A percentile compares a stretch with the other conserved stretches of the same genome.
Conservation (phyloP, 2,797 vertebrate genomes). For the Hozukius guyotensis region DNA sequence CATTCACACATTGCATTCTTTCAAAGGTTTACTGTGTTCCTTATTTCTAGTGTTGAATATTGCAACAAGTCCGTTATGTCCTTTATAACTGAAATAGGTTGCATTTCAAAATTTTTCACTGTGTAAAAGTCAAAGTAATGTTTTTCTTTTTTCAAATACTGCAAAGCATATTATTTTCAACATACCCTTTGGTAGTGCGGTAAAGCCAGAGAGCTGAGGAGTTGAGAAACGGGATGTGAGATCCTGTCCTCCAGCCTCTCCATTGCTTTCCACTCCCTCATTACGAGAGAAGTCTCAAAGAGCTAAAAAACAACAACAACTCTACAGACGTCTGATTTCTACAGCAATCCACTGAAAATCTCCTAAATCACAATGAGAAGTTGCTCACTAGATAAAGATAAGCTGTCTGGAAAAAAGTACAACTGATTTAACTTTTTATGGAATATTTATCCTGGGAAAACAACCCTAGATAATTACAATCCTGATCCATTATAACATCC, state of each 20-base stretch:
- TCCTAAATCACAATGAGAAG: slow-evolving; percentile 5
- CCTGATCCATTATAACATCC: slow-evolving; percentile 32
- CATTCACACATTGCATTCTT: neutral
- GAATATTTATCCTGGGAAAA: neutral
- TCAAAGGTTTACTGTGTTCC: neutral
- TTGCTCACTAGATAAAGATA: neutral
- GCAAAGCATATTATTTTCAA: slow-evolving; percentile 28
- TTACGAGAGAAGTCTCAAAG: slow-evolving; percentile 38
- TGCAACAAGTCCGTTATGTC: neutral
- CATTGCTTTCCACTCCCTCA: slow-evolving; percentile 78
- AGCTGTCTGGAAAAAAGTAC: neutral
- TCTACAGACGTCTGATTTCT: slow-evolving; percentile 14
- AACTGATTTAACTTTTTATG: slow-evolving; percentile 4
- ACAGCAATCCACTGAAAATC: neutral
- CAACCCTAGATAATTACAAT: slow-evolving; percentile 23
- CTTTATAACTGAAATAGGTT: neutral
- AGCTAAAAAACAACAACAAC: neutral
- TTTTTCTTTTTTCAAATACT: neutral
- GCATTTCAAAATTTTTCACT: neutral
- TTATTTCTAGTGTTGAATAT: neutral
- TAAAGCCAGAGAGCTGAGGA: slow-evolving; percentile 81
- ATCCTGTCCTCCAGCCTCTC: slow-evolving; percentile 75
- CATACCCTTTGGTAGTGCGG: slow-evolving; percentile 86
- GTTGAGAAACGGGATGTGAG: slow-evolving; percentile 79
- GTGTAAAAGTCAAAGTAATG: neutral